Evolutionary conservation across 1,140 invertebrate species (phyloP), one percentile per base, ranked within the genome.

Genomic region (Drosophila sp.): DNA sequence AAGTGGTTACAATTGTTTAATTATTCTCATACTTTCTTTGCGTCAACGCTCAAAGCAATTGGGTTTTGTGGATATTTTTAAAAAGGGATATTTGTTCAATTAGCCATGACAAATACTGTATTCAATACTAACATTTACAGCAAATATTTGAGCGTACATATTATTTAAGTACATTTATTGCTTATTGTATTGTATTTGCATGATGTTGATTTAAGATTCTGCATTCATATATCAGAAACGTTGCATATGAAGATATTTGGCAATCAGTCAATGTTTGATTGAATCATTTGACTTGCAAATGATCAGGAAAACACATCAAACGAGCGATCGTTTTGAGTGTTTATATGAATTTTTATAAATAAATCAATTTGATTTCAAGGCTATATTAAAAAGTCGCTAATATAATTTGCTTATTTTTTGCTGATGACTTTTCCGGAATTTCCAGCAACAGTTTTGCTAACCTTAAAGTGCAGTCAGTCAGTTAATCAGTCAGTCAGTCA

Each of bases 251-350:
- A n/a, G 7, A 45, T 14, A 46, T 32, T 50, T 16, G 27, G 51
- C 45, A 50, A 51, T 53, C 69, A 27, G 41, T 54, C 43, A 57
- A 65, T 64, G 41, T 64, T 64, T 63, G 13, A 63, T 70, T 70
- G 25, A 29, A 32, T 48, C 18, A 57, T 65, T 72, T 72, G 69
- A 72, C 34, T 65, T 65, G 69, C 62, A 72, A 72, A 72, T 65
- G 5, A 29, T 13, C 40, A 51, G 45, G 13, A 38, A 41, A 27
- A 51, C n/a, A 69, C 25, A 9, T 38, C 14, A 14, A 27, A 27
- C 41, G 64, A 69, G 61, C 14, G 58, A 70, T 63, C 32, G 48
- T 14, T 45, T 21, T 25, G 38, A 14, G 27, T 43, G 13, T 14
- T 13, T 0, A 56, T 14, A 40, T n/a, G 14, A 41, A 21, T 34